Conservation (phyloP, 2,113 vertebrate genomes). For the Trachemys scripta region DNA sequence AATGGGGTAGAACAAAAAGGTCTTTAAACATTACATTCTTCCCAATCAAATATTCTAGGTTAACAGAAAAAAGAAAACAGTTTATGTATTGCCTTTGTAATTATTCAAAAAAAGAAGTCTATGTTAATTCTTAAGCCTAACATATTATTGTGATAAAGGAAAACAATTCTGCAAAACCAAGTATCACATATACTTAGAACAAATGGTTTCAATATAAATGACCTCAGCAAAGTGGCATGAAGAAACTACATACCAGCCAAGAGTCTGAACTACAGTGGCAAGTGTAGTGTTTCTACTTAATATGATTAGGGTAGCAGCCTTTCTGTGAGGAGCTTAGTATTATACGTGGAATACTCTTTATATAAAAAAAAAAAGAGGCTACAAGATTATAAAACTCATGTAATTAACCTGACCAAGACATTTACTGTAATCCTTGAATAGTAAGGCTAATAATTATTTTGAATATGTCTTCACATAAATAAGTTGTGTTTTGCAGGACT, state of each 20-base stretch:
- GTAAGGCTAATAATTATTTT: background rate
- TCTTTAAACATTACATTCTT: background rate
- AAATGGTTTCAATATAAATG: background rate
- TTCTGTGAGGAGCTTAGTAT: background rate
- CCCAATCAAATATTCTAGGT: background rate
- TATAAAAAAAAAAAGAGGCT: too few species aligned
- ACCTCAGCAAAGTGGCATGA: background rate
- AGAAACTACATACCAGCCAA: background rate
- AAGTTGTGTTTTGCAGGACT: too few species aligned
- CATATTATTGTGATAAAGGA: background rate
- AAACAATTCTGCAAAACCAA: background rate
- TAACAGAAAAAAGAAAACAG: background rate
- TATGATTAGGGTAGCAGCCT: background rate
- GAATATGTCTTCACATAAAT: background rate
- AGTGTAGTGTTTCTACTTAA: background rate
- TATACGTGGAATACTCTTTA: too few species aligned
- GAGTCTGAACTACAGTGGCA: background rate
- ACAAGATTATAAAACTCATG: too few species aligned
- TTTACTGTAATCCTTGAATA: rapidly evolving
- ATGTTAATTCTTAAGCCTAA: background rate
- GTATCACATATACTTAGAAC: background rate
- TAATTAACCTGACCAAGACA: too few species aligned
- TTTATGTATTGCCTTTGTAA: background rate
- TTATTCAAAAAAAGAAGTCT: background rate
- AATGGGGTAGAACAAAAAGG: background rate